Base-by-base conservation (phyloP, 2,888 invertebrate genomes). In the Scrobipalpa atriplicella region DNA sequence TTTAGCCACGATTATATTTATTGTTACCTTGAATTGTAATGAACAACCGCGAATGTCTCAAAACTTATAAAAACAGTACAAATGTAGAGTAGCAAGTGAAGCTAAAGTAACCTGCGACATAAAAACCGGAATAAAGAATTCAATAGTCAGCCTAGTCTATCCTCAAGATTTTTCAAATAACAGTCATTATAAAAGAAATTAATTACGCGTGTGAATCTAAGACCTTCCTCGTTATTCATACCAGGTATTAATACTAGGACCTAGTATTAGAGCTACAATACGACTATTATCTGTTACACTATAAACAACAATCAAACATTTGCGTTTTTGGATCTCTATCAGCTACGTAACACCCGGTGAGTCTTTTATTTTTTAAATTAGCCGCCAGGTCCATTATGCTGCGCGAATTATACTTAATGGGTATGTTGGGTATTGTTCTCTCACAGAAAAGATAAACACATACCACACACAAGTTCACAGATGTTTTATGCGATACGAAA, bases 381-480 rank as follows among this genome's bases (percentile, higher is more conserved):
- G 68, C 72, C 39, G 64, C 70, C 56, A 68, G 77, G 69, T 72
- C 75, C 74, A 81, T 78, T 75, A 75, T 74, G 74, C 73, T 71
- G 75, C 77, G 70, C 78, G 82, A 80, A 78, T 79, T 78, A 80
- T 75, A 76, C 74, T 69, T 72, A 67, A 71, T 65, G 67, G 38
- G 36, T 58, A 58, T 58, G 38, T 58, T 58, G 38, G 65, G 81
- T 83, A 86, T 86, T 85, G 86, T 84, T 85, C 85, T 83, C 76
- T 54, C 51, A 72, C 70, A 70, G 73, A 75, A 80, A 85, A 80
- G 79, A 80, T 80, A 86, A 83, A 83, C 83, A 83, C 67, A 64
- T 72, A 68, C 67, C 68, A 68, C 69, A 52, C 70, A 71, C 54
- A 73, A 69, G 69, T 71, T 66, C 74, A 78, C 84, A 84, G 81